Evolutionary conservation across 2,113 vertebrate species (phyloP).

Genomic region (Cisticola juncidis): DNA sequence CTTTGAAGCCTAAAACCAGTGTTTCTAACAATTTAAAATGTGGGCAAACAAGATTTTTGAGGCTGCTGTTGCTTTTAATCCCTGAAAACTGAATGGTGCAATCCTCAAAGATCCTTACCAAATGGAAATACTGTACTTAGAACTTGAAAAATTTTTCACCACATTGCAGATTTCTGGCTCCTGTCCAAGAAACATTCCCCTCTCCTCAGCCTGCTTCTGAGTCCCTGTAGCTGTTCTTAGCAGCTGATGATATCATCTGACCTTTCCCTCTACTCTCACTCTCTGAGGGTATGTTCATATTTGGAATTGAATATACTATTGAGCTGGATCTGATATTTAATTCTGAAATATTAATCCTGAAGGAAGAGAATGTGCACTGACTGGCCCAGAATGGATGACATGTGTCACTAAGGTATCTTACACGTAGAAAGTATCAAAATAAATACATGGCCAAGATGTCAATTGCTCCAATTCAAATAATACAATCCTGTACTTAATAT

Average conservation of each 20-base stretch:
- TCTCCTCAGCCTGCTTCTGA: neutral
- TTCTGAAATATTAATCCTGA: neutral
- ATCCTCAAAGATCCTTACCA: neutral
- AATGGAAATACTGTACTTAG: neutral
- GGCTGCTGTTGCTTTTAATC: neutral
- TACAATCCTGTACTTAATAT: neutral
- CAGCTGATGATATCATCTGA: neutral
- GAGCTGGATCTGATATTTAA: neutral
- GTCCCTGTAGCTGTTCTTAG: neutral
- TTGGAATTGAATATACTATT: neutral
- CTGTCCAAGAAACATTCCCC: neutral
- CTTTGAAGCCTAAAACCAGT: neutral
- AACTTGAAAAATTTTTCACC: neutral
- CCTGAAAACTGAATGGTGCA: neutral
- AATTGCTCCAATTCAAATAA: neutral
- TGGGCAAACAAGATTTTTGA: neutral
- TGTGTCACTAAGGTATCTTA: neutral
- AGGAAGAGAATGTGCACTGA: neutral
- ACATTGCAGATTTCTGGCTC: neutral
- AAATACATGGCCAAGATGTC: neutral
- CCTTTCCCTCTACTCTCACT: conserved; percentile 1
- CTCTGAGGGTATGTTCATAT: neutral
- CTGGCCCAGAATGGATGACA: neutral
- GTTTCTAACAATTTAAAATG: neutral
- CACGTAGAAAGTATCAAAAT: neutral